phyloP scores from a whole-genome alignment of 2,113 vertebrate genomes.

The Chionomys nivalis region DNA sequence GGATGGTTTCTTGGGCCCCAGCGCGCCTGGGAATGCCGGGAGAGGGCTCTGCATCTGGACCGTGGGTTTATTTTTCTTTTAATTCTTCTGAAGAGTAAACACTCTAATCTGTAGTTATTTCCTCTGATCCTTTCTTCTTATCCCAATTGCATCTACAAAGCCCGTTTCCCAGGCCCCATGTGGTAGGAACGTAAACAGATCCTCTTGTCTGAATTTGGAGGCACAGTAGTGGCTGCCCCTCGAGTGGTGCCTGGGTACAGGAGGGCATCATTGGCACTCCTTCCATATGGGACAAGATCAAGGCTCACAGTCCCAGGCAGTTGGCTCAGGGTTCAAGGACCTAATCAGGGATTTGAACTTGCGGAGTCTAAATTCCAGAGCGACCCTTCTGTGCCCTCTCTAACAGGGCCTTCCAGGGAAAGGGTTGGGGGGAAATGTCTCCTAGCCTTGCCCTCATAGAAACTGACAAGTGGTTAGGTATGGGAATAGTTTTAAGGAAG shows the following conservation, averaged over 20 bases:
- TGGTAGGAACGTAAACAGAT: slow-evolving; percentile 17
- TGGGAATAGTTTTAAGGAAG: not conserved
- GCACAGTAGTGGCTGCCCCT: not conserved
- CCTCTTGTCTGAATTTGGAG: not conserved
- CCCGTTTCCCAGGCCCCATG: slow-evolving; percentile 58
- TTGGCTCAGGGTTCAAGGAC: not conserved
- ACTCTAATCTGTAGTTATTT: slow-evolving; percentile 38
- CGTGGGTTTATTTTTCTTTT: slow-evolving; percentile 75
- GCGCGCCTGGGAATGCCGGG: not conserved
- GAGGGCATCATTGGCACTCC: not conserved
- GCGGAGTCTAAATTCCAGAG: not conserved
- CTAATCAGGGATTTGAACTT: not conserved
- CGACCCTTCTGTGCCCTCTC: not conserved
- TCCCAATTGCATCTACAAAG: slow-evolving; percentile 23
- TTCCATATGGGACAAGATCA: not conserved
- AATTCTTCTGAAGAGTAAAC: slow-evolving; percentile 66
- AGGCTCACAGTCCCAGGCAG: not conserved
- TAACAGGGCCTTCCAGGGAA: rapidly evolving
- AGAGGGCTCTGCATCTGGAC: slow-evolving; percentile 38
- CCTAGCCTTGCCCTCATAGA: not conserved
- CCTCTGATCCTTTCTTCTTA: slow-evolving; percentile 44
- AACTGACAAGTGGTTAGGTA: not conserved
- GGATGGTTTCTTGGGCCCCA: not conserved
- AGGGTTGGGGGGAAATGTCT: not conserved
- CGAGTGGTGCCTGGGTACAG: not conserved